Conservation (phyloP, 2,888 invertebrate species). For the Malthinus seriepunctatus region DNA sequence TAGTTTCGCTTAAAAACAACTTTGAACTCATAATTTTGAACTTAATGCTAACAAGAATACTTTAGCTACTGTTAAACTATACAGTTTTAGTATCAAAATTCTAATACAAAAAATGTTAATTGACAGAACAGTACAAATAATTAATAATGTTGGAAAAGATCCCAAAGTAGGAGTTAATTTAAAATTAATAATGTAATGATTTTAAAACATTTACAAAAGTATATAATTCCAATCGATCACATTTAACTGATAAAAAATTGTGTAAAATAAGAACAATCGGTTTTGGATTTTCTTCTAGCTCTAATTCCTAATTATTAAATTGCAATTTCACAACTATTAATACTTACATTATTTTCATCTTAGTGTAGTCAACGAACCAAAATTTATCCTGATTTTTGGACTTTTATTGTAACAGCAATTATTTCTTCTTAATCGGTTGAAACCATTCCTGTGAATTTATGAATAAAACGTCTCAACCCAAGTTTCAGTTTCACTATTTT, state of each 20-base stretch:
- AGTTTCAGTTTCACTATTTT: too few relatives aligned
- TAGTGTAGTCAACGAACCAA: too few relatives aligned
- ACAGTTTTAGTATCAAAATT: slow-evolving; percentile 7
- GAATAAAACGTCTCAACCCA: too few relatives aligned
- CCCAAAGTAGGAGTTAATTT: too few relatives aligned
- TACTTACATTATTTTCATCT: slow-evolving; percentile 70
- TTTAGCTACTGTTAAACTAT: slow-evolving; percentile 24
- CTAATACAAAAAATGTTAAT: slow-evolving; percentile 34
- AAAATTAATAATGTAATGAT: background rate
- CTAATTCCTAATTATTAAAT: slow-evolving; percentile 75
- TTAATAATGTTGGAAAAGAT: slow-evolving; percentile 28
- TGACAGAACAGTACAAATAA: slow-evolving; percentile 40
- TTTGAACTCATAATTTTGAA: too few relatives aligned
- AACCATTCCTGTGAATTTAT: too few relatives aligned
- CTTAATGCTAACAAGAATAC: too few relatives aligned
- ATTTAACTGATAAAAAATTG: slow-evolving; percentile 97
- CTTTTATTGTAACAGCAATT: too few relatives aligned
- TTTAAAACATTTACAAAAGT: slow-evolving; percentile 45
- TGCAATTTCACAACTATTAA: slow-evolving; percentile 2
- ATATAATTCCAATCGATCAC: slow-evolving; percentile 82
- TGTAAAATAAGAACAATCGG: slow-evolving; percentile 98
- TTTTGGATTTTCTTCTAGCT: slow-evolving; percentile 96
- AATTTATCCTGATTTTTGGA: too few relatives aligned
- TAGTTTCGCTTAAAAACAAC: too few relatives aligned
- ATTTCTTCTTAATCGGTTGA: too few relatives aligned